A percentile compares a stretch with the other conserved stretches of the same genome.
Conservation (phyloP, 2,113 vertebrate genomes). For the Oncorhynchus kisutch region DNA sequence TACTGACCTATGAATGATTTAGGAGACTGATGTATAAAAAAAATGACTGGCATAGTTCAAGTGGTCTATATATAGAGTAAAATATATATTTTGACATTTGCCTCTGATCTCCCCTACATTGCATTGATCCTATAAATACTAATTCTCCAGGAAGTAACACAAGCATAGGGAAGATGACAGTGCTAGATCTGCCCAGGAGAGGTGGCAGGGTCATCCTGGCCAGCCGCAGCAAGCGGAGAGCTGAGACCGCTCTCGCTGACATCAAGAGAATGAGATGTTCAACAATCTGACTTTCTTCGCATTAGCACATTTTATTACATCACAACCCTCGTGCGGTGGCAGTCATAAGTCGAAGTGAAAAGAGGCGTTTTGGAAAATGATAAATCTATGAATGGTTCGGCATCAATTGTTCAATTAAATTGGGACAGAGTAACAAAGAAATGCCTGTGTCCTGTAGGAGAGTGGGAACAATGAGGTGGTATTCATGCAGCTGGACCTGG, state of each 20-base stretch:
- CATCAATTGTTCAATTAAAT: constrained; percentile 34
- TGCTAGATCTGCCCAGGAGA: constrained; percentile 79
- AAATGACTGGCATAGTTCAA: background rate
- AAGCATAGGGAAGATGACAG: constrained; percentile 82
- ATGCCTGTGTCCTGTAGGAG: constrained; percentile 57
- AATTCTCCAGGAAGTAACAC: constrained; percentile 78
- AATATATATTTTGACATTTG: too few relatives aligned
- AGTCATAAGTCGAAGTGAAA: too few relatives aligned
- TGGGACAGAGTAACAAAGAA: background rate
- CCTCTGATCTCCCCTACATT: background rate
- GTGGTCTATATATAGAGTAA: background rate
- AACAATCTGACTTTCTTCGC: background rate
- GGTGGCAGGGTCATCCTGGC: constrained; percentile 87
- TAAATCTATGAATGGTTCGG: constrained; percentile 33
- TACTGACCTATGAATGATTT: background rate
- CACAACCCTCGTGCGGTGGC: background rate
- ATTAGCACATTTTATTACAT: background rate
- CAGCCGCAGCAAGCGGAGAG: constrained; percentile 71
- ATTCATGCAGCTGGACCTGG: constrained; percentile 88
- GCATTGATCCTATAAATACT: background rate
- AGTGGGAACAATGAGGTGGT: constrained; percentile 79
- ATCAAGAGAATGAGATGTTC: constrained; percentile 73
- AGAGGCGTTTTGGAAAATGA: too few relatives aligned
- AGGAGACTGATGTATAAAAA: background rate
- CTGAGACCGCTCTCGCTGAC: constrained; percentile 73